These are phyloP conservation scores for Pangasius krempfi DNA, from an alignment of 2,797 vertebrate species.

Conservation along the genomic window DNA sequence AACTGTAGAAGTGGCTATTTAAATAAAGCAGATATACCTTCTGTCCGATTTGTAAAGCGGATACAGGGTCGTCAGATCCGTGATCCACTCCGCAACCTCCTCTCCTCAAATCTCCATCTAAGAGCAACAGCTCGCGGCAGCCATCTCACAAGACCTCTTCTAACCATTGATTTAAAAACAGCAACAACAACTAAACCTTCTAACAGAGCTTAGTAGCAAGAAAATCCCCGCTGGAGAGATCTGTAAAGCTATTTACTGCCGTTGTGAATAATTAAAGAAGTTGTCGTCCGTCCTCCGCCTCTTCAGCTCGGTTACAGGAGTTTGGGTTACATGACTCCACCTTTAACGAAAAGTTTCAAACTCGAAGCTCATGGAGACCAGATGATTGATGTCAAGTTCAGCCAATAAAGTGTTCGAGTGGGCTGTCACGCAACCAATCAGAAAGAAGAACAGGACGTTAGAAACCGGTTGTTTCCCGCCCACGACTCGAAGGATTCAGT, in stretches of 20 bases:
- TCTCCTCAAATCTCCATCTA: conserved; percentile 70
- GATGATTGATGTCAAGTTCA: conserved; percentile 67
- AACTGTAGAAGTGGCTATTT: neutral
- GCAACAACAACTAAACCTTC: neutral
- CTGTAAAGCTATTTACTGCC: conserved; percentile 49
- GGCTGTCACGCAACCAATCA: conserved; percentile 63
- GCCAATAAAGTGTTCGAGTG: conserved; percentile 66
- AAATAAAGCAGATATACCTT: conserved; percentile 43
- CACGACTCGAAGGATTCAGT: neutral
- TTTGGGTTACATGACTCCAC: conserved; percentile 77
- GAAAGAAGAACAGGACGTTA: neutral
- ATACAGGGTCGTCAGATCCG: conserved; percentile 55
- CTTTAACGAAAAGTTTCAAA: conserved; percentile 79
- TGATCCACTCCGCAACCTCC: conserved; percentile 46
- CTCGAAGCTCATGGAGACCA: conserved; percentile 62
- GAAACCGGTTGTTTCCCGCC: conserved; percentile 8
- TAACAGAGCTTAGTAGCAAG: neutral
- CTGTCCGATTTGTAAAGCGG: conserved; percentile 59
- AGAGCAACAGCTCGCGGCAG: conserved; percentile 18
- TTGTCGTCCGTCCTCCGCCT: conserved; percentile 67
- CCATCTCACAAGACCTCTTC: conserved; percentile 13
- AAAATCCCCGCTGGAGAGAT: conserved; percentile 12
- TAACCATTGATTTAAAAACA: neutral
- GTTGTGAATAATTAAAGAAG: conserved; percentile 78
- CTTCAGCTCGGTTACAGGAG: conserved; percentile 74